Percentiles rank a stretch among this genome's conserved stretches.
Conservation (phyloP, 2,888 invertebrate genomes). For the Scaptomyza reducta region DNA sequence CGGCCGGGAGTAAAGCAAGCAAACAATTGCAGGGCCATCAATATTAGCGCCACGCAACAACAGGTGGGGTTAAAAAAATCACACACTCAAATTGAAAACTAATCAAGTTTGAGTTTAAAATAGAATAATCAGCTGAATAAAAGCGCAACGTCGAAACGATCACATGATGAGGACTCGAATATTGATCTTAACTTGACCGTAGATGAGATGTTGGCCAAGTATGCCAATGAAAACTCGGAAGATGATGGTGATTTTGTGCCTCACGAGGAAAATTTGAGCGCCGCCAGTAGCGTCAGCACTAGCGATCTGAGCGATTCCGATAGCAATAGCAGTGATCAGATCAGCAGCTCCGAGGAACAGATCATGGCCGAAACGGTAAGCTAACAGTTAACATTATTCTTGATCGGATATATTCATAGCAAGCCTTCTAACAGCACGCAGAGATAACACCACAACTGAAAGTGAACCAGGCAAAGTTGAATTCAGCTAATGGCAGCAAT, state of each 20-base stretch:
- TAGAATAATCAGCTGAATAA: constrained; percentile 26
- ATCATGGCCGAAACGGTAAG: constrained; percentile 39
- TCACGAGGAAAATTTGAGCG: constrained; percentile 47
- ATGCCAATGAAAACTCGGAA: constrained; percentile 73
- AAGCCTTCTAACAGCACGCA: not conserved
- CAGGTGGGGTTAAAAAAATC: constrained; percentile 36
- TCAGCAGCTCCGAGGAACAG: constrained; percentile 44
- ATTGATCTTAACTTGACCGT: constrained; percentile 66
- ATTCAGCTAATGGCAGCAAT: constrained; percentile 31
- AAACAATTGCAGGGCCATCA: constrained; percentile 33
- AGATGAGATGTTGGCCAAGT: constrained; percentile 77
- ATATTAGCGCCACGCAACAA: constrained; percentile 13
- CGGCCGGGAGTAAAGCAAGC: constrained; percentile 67
- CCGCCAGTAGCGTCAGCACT: constrained; percentile 23
- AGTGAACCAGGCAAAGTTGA: constrained; percentile 22
- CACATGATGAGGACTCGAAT: constrained; percentile 56
- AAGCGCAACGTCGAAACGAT: constrained; percentile 54
- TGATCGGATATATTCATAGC: too few relatives aligned
- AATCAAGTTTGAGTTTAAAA: not conserved
- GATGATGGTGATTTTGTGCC: constrained; percentile 81
- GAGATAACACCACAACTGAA: constrained; percentile 9
- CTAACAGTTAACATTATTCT: not conserved
- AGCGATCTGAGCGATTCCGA: constrained; percentile 32
- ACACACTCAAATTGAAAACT: not conserved
- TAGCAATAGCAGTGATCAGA: constrained; percentile 47